These are phyloP conservation scores for Euphonia xanthogaster DNA, from an alignment of 2,797 vertebrate species.

Conservation along the genomic window DNA sequence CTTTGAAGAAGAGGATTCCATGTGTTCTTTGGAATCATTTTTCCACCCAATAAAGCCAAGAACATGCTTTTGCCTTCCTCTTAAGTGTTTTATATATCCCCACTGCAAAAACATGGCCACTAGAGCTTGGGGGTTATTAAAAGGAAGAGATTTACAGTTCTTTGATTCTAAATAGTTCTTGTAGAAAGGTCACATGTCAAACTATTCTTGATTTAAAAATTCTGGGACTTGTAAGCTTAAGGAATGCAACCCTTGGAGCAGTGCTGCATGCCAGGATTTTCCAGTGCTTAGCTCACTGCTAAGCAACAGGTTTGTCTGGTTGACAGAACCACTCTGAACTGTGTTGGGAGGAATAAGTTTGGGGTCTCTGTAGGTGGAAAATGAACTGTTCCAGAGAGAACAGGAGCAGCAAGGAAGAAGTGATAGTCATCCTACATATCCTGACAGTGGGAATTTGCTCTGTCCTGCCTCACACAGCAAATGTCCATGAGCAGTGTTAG, in stretches of 20 bases:
- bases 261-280: not conserved
- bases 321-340: not conserved
- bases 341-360: not conserved
- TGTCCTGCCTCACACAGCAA: not conserved
- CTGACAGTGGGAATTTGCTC: not conserved
- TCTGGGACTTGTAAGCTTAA: not conserved
- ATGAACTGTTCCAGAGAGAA: not conserved
- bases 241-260: not conserved
- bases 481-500: not conserved
- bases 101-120: not conserved
- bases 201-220: not conserved
- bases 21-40: conserved; percentile 25
- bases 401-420: not conserved
- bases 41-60: not conserved
- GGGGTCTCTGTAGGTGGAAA: not conserved
- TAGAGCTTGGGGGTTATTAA: not conserved
- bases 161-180: not conserved
- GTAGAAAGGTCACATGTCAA: not conserved
- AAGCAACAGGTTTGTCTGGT: not conserved
- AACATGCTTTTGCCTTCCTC: conserved; percentile 34
- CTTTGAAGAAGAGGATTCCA: conserved; percentile 29
- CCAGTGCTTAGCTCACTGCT: not conserved
- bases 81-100: conserved; percentile 14
- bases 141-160: conserved; percentile 20
- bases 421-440: not conserved